phyloP scores from a whole-genome alignment of 2,113 vertebrate genomes.

The Nothobranchius furzeri region DNA sequence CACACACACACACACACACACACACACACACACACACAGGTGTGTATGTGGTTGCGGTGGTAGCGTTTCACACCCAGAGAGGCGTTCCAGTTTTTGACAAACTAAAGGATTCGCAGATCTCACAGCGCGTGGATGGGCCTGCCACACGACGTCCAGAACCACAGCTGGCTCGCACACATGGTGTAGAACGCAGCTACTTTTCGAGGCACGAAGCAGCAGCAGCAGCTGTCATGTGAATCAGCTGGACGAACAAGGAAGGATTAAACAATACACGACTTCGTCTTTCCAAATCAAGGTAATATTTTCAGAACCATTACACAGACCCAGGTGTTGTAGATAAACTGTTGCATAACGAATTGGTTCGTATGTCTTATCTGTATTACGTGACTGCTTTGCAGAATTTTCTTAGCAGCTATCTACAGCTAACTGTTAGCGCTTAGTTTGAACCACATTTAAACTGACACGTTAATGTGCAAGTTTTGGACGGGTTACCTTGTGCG shows the following conservation, averaged over 20 bases:
- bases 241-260: slow-evolving; percentile 69
- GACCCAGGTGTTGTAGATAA: neutral
- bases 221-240: slow-evolving; percentile 77
- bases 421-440: slow-evolving; percentile 48
- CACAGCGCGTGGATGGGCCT: slow-evolving; percentile 22
- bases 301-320: neutral
- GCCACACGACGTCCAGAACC: neutral
- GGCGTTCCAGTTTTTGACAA: neutral
- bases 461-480: slow-evolving; percentile 11
- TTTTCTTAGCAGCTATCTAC: slow-evolving; percentile 56
- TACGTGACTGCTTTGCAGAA: slow-evolving; percentile 51
- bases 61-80: neutral
- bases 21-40: no score
- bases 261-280: slow-evolving; percentile 46
- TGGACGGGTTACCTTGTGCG: neutral
- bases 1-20: no score
- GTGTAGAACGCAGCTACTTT: slow-evolving; percentile 9
- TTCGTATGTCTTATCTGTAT: neutral
- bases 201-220: slow-evolving; percentile 32
- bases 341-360: neutral
- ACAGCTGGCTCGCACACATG: neutral
- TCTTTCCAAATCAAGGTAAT: slow-evolving; percentile 57
- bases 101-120: slow-evolving; percentile 35
- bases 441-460: slow-evolving; percentile 42
- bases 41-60: neutral